Conservation (phyloP, 2,797 vertebrate genomes). For the Melanogrammus aeglefinus region DNA sequence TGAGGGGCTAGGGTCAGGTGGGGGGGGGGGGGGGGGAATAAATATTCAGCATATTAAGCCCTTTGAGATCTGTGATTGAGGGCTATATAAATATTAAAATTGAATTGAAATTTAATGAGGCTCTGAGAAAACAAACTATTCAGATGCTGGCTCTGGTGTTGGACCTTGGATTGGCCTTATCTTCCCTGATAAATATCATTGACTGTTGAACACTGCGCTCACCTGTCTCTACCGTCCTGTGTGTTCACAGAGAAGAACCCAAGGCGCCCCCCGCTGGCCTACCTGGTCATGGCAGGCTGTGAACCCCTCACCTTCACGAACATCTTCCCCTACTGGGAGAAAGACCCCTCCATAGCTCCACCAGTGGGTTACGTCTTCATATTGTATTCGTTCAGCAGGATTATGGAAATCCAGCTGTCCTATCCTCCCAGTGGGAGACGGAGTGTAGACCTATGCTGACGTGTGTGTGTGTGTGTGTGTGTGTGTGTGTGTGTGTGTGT, state of each 20-base stretch:
- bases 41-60: too few species aligned
- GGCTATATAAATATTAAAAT: too few species aligned
- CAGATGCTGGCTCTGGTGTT: too few species aligned
- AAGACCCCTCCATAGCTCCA: constrained; percentile 46
- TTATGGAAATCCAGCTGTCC: neutral
- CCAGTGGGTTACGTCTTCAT: neutral
- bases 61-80: too few species aligned
- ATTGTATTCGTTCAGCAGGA: neutral
- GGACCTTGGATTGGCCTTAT: neutral
- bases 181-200: neutral
- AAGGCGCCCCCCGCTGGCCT: constrained; percentile 75
- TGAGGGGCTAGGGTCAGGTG: too few species aligned
- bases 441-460: too few species aligned
- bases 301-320: constrained; percentile 82
- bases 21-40: too few species aligned
- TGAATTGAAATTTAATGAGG: neutral
- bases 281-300: constrained; percentile 74
- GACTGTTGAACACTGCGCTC: neutral
- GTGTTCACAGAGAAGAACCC: constrained; percentile 71
- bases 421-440: too few species aligned
- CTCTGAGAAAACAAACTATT: neutral
- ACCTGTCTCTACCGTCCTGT: neutral
- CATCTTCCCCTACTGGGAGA: constrained; percentile 81
- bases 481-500: constrained; percentile 8
- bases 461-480: constrained; percentile 4